Base-by-base conservation (phyloP, 2,888 invertebrate species). In the Lacanobia wlatinum region DNA sequence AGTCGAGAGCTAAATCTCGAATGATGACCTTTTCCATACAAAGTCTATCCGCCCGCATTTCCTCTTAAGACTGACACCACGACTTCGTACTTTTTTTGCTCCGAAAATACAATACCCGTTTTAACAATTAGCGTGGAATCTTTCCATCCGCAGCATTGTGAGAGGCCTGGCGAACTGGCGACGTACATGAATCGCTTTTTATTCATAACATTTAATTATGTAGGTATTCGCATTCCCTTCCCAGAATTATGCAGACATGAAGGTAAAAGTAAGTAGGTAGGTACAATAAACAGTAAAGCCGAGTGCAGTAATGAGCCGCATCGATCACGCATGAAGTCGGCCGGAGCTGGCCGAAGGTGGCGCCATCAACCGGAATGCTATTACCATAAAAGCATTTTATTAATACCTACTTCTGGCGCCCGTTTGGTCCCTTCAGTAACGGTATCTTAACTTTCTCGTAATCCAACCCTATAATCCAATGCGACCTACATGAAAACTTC, bases 331-430 rank as follows among this genome's bases (percentile, higher is more conserved):
- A 84, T 84, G 83, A 87, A 86, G 82, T 83, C 86, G 83, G 75
- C 63, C 72, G 83, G 85, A 85, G 78, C 71, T 89, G 83, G 70
- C 65, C 68, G 82, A 85, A 84, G 78, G 73, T 90, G 90, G 90
- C 91, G 91, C 91, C 91, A 89, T 82, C 78, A 59, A 74, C 79
- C 76, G 83, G 89, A 90, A 87, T 89, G 83, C 86, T 81, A 84
- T 87, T 83, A 84, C 83, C 79, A 83, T 83, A 82, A 61, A 79
- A 74, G 74, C 59, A 70, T 73, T 73, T 79, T 65, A 78, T 80
- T 88, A 85, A 85, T 85, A 88, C 87, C 88, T n/a, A n/a, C n/a
- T n/a, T 82, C 80, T 76, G 80, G 62, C 63, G 66, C 67, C 61
- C 21, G 67, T 38, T 60, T 28, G 73, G 43, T 71, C 34, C 58